Evolutionary conservation across 2,888 invertebrate genomes (phyloP).

Genomic region (Physocephala rufipes): DNA sequence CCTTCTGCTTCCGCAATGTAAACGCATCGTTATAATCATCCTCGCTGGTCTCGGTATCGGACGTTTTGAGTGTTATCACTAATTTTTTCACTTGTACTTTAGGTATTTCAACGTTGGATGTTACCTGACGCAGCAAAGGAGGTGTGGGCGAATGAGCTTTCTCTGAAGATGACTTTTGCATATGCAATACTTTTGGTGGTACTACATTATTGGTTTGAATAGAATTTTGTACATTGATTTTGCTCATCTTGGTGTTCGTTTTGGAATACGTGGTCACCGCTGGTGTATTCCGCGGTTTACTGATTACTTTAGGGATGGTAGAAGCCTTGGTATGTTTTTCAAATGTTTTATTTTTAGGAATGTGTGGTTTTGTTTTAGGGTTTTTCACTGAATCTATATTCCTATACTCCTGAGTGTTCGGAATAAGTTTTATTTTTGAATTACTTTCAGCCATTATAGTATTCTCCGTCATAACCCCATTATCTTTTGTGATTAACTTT

Average conservation of each 20-base stretch:
- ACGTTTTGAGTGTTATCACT: conserved; percentile 54
- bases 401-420: background rate
- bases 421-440: background rate
- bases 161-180: conserved; percentile 5
- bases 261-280: conserved; percentile 38
- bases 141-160: conserved; percentile 42
- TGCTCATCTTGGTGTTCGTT: conserved; percentile 63
- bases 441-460: no score
- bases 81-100: conserved; percentile 55
- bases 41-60: conserved; percentile 55
- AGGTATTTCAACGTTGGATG: conserved; percentile 52
- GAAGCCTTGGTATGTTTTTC: background rate
- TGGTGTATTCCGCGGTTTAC: background rate
- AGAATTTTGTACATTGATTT: conserved; percentile 55
- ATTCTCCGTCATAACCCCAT: no score
- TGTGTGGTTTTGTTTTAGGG: background rate
- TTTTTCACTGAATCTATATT: background rate
- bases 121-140: conserved; percentile 56
- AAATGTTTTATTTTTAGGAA: background rate
- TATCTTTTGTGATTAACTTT: no score
- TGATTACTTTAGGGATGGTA: background rate
- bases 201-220: conserved; percentile 43
- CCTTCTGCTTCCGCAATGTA: background rate
- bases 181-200: background rate
- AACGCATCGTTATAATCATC: conserved; percentile 55